Conservation (phyloP, 1,140 invertebrate species). For the Lucilia cuprina region DNA sequence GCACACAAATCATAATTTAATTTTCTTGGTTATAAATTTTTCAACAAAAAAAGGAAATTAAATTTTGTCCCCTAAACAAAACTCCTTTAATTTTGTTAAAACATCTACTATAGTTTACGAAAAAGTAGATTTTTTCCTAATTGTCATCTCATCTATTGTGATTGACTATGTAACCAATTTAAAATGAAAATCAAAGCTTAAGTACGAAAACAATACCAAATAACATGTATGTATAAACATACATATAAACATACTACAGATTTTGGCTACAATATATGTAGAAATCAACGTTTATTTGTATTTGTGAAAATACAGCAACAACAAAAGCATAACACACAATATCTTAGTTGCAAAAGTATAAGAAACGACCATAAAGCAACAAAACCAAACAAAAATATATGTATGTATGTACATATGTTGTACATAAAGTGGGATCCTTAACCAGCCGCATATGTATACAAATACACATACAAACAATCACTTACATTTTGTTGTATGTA, state of each 20-base stretch:
- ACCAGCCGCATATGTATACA: not conserved
- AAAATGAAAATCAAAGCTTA: constrained; percentile 18
- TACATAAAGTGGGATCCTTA: not conserved
- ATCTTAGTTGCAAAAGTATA: not conserved
- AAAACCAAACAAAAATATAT: not conserved
- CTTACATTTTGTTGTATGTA: too few species aligned
- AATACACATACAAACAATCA: too few species aligned
- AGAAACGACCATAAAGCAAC: not conserved
- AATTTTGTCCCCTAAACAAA: too few species aligned
- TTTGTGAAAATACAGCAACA: not conserved
- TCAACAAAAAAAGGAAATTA: too few species aligned
- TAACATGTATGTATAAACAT: too few species aligned
- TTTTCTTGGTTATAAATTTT: too few species aligned
- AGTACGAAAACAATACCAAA: constrained; percentile 18
- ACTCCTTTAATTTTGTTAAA: too few species aligned
- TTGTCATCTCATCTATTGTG: constrained; percentile 24
- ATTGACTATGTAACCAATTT: constrained; percentile 28
- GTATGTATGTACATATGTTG: too few species aligned
- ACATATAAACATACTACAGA: too few species aligned
- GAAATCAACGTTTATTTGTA: not conserved
- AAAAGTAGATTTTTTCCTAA: not conserved
- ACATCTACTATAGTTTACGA: too few species aligned
- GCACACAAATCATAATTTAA: too few species aligned
- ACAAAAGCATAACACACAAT: not conserved
- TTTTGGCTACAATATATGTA: not conserved